Percentiles rank a stretch among this genome's conserved stretches.
phyloP scores from a whole-genome alignment of 1,140 invertebrate species.

The Ctenoplectra terminalis region DNA sequence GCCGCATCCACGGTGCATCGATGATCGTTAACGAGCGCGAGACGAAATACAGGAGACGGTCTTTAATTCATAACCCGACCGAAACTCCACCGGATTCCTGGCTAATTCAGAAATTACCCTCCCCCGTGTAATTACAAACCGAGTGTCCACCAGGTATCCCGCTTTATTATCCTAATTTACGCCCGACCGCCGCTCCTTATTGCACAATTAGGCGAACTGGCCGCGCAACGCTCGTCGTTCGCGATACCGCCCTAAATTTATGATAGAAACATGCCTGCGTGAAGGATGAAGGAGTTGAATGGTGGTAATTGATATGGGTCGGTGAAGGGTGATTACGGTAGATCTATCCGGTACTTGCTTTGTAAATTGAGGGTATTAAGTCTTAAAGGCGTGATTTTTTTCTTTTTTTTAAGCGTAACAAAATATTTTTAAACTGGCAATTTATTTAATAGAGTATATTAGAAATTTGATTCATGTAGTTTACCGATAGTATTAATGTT shows the following conservation, averaged over 20 bases:
- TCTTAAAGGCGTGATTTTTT: too few species aligned
- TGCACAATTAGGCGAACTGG: slow-evolving; percentile 24
- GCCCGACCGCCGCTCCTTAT: slow-evolving; percentile 22
- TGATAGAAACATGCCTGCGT: too few species aligned
- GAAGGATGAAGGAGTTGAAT: not conserved
- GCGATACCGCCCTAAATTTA: slow-evolving; percentile 17
- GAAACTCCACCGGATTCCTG: not conserved
- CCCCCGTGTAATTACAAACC: slow-evolving; percentile 23
- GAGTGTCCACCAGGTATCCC: not conserved
- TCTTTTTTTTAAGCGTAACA: too few species aligned
- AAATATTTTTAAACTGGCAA: too few species aligned
- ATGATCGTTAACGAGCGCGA: not conserved
- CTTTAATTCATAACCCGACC: slow-evolving; percentile 30
- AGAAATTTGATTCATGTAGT: too few species aligned
- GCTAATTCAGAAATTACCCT: slow-evolving; percentile 29
- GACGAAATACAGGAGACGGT: not conserved
- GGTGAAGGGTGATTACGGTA: not conserved
- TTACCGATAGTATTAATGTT: too few species aligned
- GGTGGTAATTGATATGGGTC: not conserved
- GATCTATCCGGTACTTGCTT: not conserved
- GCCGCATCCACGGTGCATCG: not conserved
- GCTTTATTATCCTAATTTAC: slow-evolving; percentile 45
- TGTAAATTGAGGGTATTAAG: not conserved
- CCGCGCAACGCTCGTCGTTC: not conserved
- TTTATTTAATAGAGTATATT: too few species aligned